phyloP scores from a whole-genome alignment of 2,113 vertebrate species.

The Charadrius vociferus region DNA sequence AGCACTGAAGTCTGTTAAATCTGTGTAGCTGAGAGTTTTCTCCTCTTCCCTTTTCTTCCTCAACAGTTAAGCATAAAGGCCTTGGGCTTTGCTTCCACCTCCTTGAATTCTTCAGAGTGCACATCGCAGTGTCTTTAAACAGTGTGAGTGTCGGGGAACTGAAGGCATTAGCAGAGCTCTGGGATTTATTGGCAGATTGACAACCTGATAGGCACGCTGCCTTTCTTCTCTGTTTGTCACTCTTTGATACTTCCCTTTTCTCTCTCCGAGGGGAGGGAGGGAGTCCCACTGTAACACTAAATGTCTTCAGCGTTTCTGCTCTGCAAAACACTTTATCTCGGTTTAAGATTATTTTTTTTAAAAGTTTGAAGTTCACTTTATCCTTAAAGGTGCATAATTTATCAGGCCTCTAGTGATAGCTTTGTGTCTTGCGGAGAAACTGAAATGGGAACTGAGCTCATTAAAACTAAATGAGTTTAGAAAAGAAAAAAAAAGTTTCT shows the following conservation, averaged over 20 bases:
- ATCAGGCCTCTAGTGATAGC: background rate
- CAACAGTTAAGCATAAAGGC: constrained; percentile 18
- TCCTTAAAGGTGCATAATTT: constrained; percentile 28
- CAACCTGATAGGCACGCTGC: constrained; percentile 40
- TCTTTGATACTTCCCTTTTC: constrained; percentile 45
- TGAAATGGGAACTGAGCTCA: constrained; percentile 4
- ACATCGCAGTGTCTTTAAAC: constrained; percentile 58
- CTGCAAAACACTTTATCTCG: background rate
- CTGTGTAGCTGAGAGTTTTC: background rate
- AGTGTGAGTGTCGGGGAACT: background rate
- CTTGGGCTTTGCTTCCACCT: constrained; percentile 52
- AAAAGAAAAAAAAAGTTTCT: background rate
- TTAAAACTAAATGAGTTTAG: constrained; percentile 20
- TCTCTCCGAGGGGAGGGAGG: background rate
- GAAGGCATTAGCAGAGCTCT: constrained; percentile 40
- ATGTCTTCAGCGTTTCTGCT: background rate
- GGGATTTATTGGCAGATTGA: constrained; percentile 64
- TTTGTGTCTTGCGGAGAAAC: background rate
- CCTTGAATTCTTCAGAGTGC: constrained; percentile 37
- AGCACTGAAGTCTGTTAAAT: background rate
- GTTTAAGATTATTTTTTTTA: background rate
- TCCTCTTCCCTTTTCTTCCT: constrained; percentile 28
- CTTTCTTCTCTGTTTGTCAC: constrained; percentile 48
- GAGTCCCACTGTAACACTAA: constrained; percentile 3
- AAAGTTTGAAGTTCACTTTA: constrained; percentile 1